Conservation (phyloP, 2,113 vertebrate genomes). For the Brachyhypopomus occidentalis region DNA sequence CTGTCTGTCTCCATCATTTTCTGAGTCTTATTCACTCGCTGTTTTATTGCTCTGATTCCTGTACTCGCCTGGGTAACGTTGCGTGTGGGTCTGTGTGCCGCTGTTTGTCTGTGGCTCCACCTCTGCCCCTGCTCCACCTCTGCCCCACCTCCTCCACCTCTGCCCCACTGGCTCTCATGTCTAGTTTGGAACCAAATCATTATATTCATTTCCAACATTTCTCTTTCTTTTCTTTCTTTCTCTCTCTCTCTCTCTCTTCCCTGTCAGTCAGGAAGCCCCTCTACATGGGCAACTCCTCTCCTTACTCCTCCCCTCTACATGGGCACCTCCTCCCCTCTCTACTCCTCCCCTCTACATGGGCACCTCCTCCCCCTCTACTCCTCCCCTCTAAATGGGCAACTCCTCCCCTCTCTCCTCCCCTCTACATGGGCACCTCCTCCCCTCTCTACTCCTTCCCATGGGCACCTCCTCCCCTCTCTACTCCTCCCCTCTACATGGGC, state of each 20-base stretch:
- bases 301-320: too few relatives aligned
- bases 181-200: conserved; percentile 14
- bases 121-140: too few relatives aligned
- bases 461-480: background rate
- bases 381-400: too few relatives aligned
- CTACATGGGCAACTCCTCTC: too few relatives aligned
- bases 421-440: too few relatives aligned
- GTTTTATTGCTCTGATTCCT: background rate
- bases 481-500: background rate
- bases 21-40: background rate
- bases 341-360: too few relatives aligned
- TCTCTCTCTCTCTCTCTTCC: too few relatives aligned
- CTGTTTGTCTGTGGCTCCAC: too few relatives aligned
- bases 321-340: too few relatives aligned
- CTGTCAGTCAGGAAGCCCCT: too few relatives aligned
- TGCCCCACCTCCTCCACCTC: background rate
- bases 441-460: background rate
- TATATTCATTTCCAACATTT: background rate
- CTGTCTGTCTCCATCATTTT: background rate
- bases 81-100: conserved; percentile 21
- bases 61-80: background rate
- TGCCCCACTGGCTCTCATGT: background rate
- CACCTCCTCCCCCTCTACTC: too few relatives aligned
- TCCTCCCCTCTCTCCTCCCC: too few relatives aligned
- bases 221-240: background rate